These are phyloP conservation scores for Nemapogon koenigi DNA, from an alignment of 2,888 invertebrate species.

Conservation along the genomic window DNA sequence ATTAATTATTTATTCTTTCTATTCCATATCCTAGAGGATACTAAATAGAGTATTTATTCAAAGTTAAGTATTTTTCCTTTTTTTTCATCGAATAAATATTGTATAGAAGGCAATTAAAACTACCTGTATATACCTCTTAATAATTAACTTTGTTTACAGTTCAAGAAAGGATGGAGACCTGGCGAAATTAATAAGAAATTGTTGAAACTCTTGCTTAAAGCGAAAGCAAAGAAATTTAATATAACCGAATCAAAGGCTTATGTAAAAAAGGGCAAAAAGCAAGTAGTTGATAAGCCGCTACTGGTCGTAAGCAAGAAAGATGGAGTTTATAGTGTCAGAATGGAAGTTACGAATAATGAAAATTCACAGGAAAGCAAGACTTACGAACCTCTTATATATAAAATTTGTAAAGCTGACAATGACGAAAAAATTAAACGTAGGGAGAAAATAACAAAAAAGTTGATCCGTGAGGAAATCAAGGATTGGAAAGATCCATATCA, in stretches of 20 bases:
- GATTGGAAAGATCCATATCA: conserved; percentile 33
- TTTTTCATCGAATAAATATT: too few species aligned
- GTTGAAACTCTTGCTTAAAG: conserved; percentile 32
- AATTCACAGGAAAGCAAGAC: conserved; percentile 19
- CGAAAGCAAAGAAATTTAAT: conserved; percentile 23
- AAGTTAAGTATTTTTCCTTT: too few species aligned
- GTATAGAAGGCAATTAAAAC: too few species aligned
- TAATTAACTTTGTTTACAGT: conserved; percentile 21
- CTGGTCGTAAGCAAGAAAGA: conserved; percentile 35
- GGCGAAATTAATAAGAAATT: conserved; percentile 45
- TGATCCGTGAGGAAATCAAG: conserved; percentile 25
- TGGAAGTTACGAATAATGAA: conserved; percentile 28
- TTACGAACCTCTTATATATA: conserved; percentile 36
- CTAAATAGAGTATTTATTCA: too few species aligned
- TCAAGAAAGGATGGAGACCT: conserved; percentile 42
- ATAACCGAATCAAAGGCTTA: conserved; percentile 19
- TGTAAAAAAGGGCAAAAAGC: conserved; percentile 30
- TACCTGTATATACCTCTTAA: too few species aligned
- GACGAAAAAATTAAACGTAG: conserved; percentile 26
- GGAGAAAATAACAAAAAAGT: conserved; percentile 21
- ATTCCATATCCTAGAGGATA: too few species aligned
- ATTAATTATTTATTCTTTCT: too few species aligned
- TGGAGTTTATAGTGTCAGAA: conserved; percentile 40
- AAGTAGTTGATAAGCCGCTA: conserved; percentile 32
- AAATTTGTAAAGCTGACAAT: conserved; percentile 31